These are phyloP conservation scores for Amiota minor DNA, from an alignment of 2,888 invertebrate genomes.

Conservation along the genomic window DNA sequence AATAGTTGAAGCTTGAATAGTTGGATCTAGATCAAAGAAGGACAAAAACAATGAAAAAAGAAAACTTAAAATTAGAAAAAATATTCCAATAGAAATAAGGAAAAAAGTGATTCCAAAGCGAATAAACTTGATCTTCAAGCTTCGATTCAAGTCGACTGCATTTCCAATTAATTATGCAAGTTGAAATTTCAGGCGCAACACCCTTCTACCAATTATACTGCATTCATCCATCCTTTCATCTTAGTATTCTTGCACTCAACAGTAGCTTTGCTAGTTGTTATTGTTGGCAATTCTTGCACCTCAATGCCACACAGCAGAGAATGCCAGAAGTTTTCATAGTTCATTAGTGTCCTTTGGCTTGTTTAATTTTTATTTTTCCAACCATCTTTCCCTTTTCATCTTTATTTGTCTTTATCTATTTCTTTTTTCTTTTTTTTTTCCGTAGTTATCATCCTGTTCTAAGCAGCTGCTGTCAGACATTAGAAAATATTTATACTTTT, in stretches of 20 bases:
- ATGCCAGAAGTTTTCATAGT: conserved; percentile 29
- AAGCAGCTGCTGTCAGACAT: conserved; percentile 56
- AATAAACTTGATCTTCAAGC: not conserved
- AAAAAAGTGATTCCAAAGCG: not conserved
- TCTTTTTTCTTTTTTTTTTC: not conserved
- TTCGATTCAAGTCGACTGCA: not conserved
- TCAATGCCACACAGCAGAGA: conserved; percentile 1
- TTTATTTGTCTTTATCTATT: not conserved
- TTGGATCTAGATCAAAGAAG: not conserved
- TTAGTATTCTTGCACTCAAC: not conserved
- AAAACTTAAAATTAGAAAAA: not conserved
- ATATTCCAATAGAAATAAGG: not conserved
- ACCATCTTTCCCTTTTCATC: not conserved
- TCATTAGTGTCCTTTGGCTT: conserved; percentile 28
- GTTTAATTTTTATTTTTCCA: conserved; percentile 23
- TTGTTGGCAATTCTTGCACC: conserved; percentile 1
- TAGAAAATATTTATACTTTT: conserved; percentile 58
- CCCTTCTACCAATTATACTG: not conserved
- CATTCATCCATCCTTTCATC: not conserved
- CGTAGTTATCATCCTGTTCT: conserved; percentile 6
- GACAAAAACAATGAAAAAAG: not conserved
- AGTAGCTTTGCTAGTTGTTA: not conserved
- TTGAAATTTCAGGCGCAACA: conserved; percentile 28
- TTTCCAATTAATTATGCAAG: conserved; percentile 33
- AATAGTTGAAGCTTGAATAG: not conserved